These are phyloP conservation scores for Spondyliosoma cantharus DNA, from an alignment of 2,797 vertebrate species.

Conservation along the genomic window DNA sequence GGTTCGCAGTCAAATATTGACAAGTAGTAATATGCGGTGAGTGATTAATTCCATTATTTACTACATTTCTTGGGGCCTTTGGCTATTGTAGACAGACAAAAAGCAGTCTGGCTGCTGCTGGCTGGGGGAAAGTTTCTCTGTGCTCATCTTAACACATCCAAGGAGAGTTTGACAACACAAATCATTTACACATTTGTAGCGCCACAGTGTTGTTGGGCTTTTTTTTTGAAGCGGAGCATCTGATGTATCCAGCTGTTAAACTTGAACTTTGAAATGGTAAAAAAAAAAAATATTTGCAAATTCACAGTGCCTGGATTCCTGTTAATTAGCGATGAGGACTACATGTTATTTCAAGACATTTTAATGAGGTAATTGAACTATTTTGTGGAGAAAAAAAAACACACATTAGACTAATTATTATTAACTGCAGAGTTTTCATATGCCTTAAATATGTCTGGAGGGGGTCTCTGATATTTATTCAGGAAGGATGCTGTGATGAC, in stretches of 20 bases:
- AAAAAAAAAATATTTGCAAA: background rate
- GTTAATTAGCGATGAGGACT: background rate
- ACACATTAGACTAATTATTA: background rate
- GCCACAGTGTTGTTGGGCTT: too few species aligned
- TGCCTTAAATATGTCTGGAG: background rate
- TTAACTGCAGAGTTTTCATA: background rate
- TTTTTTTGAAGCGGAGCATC: background rate
- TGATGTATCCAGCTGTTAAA: background rate
- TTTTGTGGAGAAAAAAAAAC: background rate
- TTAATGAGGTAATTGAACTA: background rate
- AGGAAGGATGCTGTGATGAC: background rate
- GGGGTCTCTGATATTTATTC: background rate
- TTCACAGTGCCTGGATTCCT: background rate
- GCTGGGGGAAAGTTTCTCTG: background rate
- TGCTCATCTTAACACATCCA: background rate
- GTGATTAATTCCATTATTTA: background rate
- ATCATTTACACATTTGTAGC: background rate
- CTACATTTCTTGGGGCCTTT: background rate
- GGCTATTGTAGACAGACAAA: background rate
- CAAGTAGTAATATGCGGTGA: background rate
- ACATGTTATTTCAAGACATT: background rate
- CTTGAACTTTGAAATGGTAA: background rate
- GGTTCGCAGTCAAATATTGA: background rate
- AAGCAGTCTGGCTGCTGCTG: background rate
- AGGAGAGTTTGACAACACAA: background rate